Percentiles rank a stretch among this genome's conserved stretches.
Conservation (phyloP, 2,888 invertebrate genomes). For the Lasioglossum malachurum region DNA sequence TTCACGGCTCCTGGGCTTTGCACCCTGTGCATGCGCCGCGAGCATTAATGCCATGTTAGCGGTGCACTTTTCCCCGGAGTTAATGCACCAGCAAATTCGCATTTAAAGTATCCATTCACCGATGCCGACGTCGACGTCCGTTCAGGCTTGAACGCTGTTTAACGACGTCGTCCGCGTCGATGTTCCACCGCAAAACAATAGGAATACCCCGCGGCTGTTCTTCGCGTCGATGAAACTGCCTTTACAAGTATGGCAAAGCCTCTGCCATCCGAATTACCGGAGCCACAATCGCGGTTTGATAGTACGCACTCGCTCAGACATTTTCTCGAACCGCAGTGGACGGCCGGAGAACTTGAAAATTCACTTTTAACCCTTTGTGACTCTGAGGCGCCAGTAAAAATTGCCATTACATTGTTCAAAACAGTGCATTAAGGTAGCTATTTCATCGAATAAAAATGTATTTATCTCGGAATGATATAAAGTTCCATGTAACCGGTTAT, state of each 20-base stretch:
- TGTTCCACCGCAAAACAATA: conserved; percentile 6
- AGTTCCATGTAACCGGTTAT: no score
- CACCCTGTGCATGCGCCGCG: conserved; percentile 54
- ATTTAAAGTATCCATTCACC: conserved; percentile 69
- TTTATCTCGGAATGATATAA: no score
- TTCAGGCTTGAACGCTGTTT: conserved; percentile 59
- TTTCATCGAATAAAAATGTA: no score
- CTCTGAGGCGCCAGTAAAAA: no score
- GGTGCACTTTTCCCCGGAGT: conserved; percentile 67
- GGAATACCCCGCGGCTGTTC: background rate
- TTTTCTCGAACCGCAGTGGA: no score
- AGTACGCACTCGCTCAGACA: fast-evolving
- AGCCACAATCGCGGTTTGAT: background rate
- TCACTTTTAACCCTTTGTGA: no score
- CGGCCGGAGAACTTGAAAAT: no score
- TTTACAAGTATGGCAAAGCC: no score
- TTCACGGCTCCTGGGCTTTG: conserved; percentile 65
- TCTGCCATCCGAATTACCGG: background rate
- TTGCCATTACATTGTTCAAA: no score
- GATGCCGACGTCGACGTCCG: conserved; percentile 39
- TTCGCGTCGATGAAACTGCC: background rate
- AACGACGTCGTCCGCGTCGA: conserved; percentile 60
- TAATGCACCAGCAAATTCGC: conserved; percentile 74
- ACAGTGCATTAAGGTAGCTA: no score
- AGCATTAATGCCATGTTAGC: conserved; percentile 71